A percentile compares a stretch with the other conserved stretches of the same genome.
Evolutionary conservation across 2,113 vertebrate species (phyloP).

Genomic region (Gadus macrocephalus): DNA sequence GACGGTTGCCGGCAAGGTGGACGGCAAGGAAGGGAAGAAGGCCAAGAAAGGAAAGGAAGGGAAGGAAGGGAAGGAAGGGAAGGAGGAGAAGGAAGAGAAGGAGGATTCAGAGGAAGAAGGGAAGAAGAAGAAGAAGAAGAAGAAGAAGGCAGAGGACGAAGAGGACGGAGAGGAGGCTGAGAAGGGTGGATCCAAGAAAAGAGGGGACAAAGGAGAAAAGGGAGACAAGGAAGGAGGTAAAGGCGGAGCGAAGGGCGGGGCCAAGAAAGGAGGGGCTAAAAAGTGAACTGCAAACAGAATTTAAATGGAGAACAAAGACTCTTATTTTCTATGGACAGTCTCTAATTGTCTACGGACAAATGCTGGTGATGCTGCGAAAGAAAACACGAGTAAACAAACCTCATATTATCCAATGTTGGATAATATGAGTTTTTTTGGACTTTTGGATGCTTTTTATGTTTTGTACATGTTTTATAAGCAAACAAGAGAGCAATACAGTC

Average conservation of each 20-base stretch:
- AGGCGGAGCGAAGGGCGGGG: constrained; percentile 54
- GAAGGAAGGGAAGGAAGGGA: constrained; percentile 64
- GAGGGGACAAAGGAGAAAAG: constrained; percentile 27
- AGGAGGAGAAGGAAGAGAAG: constrained; percentile 55
- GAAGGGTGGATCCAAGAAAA: constrained; percentile 38
- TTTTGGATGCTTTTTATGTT: constrained; percentile 34
- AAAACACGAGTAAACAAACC: background rate
- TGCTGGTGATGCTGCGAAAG: background rate
- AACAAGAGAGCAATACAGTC: constrained; percentile 19
- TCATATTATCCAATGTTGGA: constrained; percentile 27
- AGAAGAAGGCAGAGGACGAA: constrained; percentile 37
- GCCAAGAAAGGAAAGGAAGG: constrained; percentile 68
- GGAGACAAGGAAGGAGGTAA: constrained; percentile 44
- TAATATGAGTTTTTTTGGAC: background rate
- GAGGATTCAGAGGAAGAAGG: constrained; percentile 39
- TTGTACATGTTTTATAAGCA: constrained; percentile 27
- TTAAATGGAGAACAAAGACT: no score
- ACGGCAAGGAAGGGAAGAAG: constrained; percentile 50
- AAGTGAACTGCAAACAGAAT: constrained; percentile 48
- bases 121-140: constrained; percentile 46
- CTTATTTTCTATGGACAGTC: constrained; percentile 3
- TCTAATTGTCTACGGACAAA: constrained; percentile 3
- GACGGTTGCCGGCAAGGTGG: constrained; percentile 72
- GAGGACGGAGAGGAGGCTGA: constrained; percentile 27
- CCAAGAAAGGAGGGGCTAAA: constrained; percentile 54